Conservation (phyloP, 2,888 invertebrate genomes). For the Neoitamus cyanurus region DNA sequence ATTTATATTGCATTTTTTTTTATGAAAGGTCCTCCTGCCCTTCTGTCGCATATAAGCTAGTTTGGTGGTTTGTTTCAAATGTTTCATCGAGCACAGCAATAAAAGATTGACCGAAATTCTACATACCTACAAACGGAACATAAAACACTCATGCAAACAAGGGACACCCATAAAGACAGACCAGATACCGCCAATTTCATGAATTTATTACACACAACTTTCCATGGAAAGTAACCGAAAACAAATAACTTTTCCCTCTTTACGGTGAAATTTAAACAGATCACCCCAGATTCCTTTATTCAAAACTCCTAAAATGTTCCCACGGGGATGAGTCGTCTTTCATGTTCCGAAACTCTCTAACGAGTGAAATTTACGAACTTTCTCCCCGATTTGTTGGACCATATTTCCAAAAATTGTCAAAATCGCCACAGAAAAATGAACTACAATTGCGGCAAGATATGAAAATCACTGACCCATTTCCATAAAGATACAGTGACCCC, state of each 20-base stretch:
- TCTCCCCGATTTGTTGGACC: background rate
- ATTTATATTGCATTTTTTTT: too few relatives aligned
- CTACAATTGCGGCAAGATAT: background rate
- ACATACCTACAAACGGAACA: background rate
- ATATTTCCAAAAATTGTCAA: slow-evolving; percentile 29
- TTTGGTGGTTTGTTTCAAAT: too few relatives aligned
- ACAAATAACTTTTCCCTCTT: slow-evolving; percentile 15
- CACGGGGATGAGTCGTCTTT: slow-evolving; percentile 13
- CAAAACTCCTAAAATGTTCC: background rate
- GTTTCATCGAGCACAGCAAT: too few relatives aligned
- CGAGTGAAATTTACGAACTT: slow-evolving; percentile 33
- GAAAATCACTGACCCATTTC: slow-evolving; percentile 33
- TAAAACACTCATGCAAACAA: background rate
- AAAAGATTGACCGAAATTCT: background rate
- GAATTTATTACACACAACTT: background rate
- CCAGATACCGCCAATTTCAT: background rate
- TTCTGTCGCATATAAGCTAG: too few relatives aligned
- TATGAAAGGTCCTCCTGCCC: too few relatives aligned
- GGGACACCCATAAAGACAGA: background rate
- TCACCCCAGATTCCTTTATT: background rate
- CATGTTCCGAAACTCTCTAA: background rate
- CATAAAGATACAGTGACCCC: slow-evolving; percentile 8
- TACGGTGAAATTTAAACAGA: background rate
- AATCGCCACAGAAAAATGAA: slow-evolving; percentile 29
- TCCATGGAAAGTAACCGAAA: slow-evolving; percentile 4